Conservation (phyloP, 2,888 invertebrate species). For the Tachina lurida region DNA sequence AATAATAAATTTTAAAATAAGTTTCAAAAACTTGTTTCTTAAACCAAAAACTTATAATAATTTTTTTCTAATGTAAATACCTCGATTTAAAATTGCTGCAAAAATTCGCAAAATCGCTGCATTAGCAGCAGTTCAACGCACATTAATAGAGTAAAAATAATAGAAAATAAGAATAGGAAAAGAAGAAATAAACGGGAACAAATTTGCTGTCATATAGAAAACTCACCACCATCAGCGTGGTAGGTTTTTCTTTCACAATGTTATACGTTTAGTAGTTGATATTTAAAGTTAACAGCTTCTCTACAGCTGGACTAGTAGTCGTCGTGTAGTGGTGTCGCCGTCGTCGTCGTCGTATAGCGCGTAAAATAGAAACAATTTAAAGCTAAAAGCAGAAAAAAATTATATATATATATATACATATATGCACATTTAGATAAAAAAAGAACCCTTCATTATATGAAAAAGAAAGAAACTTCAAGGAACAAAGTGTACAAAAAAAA, state of each 20-base stretch:
- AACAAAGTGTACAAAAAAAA: conserved; percentile 55
- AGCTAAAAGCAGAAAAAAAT: conserved; percentile 28
- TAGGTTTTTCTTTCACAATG: conserved; percentile 42
- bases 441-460: conserved; percentile 52
- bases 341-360: conserved; percentile 75
- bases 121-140: conserved; percentile 5
- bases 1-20: too few relatives aligned
- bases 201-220: conserved; percentile 3
- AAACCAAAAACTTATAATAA: too few relatives aligned
- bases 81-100: too few relatives aligned
- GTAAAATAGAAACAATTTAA: conserved; percentile 60
- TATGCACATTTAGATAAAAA: conserved; percentile 43
- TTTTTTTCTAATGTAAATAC: too few relatives aligned
- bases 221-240: conserved; percentile 52
- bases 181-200: conserved; percentile 49
- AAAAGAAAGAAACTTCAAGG: conserved; percentile 61
- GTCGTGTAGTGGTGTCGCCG: conserved; percentile 81
- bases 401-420: conserved; percentile 34
- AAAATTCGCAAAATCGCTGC: conserved; percentile 1
- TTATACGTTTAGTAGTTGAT: conserved; percentile 44
- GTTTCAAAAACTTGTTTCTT: too few relatives aligned
- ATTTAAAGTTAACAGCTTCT: conserved; percentile 67
- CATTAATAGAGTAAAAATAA: conserved; percentile 40
- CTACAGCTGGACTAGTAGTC: conserved; percentile 53
- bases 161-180: conserved; percentile 1